Evolutionary conservation across 35 echinoderm and acorn worm species (phyloP), one percentile per base, ranked within the genome.

Genomic region (Apostichopus japonicus): DNA sequence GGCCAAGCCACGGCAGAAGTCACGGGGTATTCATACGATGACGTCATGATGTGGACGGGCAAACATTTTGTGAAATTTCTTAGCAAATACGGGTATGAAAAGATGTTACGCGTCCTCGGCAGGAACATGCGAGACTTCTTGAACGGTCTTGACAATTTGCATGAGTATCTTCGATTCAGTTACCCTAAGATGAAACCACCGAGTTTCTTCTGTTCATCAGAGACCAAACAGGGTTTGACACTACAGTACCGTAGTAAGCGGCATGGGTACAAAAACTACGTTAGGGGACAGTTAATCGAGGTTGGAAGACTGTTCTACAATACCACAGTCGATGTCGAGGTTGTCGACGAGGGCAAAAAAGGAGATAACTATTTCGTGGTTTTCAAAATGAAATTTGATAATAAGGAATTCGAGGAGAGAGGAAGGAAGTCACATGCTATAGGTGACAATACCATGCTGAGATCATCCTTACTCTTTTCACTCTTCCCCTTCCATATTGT

Each of bases 111-210:
- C 17, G 95, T 96, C 23, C 93, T 98, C 3, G 97, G 97, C 8
- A 84, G 97, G 10, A 96, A 92, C 76, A 96, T 98, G 87, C 24
- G 97, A 33, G 97, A 96, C 58, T 98, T 98, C 78, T 54, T 98
- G 23, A 98, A 98, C 83, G 97, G 97, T 0, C 91, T 98, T 0
- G 97, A 98, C 72, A 96, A 98, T 80, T 90, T 98, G 1, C 97
- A 98, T 73, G 97, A 98, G 81, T 98, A 98, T 80, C 91, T 98
- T 55, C 90, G 97, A 6, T 98, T 98, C 78, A 98, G 97, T 52
- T 98, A 98, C 79, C 97, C 96, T 9, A 98, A 98, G 87, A 96
- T 98, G 93, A 94, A 96, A 78, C 95, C 97, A 4, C 97, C 97
- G 6, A 98, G 97, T 63, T 98, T 98, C 76, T 98, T 98, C 79